Conservation (phyloP, 2,113 vertebrate species). For the Solea senegalensis region DNA sequence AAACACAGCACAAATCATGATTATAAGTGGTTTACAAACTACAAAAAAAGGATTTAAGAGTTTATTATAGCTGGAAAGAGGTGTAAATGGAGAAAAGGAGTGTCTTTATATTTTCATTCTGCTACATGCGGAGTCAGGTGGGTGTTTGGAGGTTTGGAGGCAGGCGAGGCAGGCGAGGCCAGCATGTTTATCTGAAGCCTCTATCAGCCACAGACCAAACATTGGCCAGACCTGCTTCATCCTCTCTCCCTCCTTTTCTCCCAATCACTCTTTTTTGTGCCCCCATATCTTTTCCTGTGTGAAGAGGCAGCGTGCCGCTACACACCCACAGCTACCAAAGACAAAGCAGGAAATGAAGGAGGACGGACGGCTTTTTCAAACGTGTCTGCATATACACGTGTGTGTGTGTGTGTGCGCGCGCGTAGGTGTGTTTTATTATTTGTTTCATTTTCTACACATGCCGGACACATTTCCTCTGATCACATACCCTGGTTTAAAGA, state of each 20-base stretch:
- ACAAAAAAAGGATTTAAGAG: too few species aligned
- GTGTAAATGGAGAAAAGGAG: background rate
- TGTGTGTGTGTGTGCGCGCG: constrained; percentile 17
- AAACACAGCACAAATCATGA: too few species aligned
- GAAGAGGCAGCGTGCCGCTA: constrained; percentile 56
- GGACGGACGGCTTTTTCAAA: constrained; percentile 36
- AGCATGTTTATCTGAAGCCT: constrained; percentile 68
- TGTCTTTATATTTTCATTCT: background rate
- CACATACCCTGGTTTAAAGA: too few species aligned
- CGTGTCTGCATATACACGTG: constrained; percentile 8
- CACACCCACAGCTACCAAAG: constrained; percentile 55
- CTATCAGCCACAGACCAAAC: constrained; percentile 71
- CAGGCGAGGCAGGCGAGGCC: constrained; percentile 28
- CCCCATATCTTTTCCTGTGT: constrained; percentile 49
- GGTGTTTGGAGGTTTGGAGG: constrained; percentile 70
- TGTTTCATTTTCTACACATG: too few species aligned
- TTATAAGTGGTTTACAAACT: too few species aligned
- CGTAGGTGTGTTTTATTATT: background rate
- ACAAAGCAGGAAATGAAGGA: constrained; percentile 36
- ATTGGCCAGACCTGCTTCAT: constrained; percentile 45
- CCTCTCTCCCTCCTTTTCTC: constrained; percentile 18
- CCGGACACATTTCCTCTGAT: too few species aligned
- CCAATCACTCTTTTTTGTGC: constrained; percentile 28
- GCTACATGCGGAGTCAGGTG: constrained; percentile 76
- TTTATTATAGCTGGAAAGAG: background rate